Evolutionary conservation across 1,140 invertebrate species (phyloP).

Genomic region (Palaemon carinicauda): DNA sequence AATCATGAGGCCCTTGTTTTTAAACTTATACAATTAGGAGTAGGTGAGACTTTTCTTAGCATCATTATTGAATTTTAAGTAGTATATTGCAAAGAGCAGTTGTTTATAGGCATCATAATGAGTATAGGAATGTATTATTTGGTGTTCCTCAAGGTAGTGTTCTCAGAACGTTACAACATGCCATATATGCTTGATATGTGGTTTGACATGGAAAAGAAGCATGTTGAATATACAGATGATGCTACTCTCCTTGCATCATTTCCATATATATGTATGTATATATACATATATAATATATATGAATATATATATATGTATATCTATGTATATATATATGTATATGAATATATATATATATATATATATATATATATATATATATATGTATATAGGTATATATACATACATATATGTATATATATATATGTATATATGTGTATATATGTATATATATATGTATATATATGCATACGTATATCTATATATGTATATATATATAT

Average conservation of each 20-base stretch:
- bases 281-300: conserved; percentile 2
- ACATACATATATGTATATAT: not conserved
- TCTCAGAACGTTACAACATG: no score
- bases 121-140: not conserved
- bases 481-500: no score
- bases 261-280: not conserved
- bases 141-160: not conserved
- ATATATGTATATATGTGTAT: not conserved
- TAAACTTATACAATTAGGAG: no score
- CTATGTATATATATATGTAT: not conserved
- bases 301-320: not conserved
- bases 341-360: not conserved
- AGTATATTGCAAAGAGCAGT: not conserved
- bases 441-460: not conserved
- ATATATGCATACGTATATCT: no score
- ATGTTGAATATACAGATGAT: no score
- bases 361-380: not conserved
- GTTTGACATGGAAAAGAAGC: no score
- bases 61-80: no score
- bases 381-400: not conserved
- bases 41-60: no score
- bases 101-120: no score
- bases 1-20: no score
- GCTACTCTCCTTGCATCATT: no score
- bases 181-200: no score